phyloP scores from a whole-genome alignment of 2,113 vertebrate species.

The Protobothrops flavoviridis region DNA sequence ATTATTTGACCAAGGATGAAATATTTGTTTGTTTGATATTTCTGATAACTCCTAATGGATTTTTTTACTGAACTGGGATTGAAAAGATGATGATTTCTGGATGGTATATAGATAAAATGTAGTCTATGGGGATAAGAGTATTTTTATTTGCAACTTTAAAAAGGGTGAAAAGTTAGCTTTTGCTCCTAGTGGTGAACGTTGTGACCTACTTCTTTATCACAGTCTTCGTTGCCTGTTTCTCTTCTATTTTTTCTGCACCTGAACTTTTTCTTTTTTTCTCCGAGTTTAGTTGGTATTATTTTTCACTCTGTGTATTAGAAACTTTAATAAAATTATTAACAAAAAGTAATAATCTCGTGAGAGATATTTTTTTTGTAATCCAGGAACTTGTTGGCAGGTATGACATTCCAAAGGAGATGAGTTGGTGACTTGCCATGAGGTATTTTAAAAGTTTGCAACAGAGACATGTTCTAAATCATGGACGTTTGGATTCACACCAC shows the following conservation, averaged over 20 bases:
- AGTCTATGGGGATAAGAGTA: neutral
- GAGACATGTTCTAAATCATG: neutral
- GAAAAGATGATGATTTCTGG: neutral
- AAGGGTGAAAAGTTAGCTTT: neutral
- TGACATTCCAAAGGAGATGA: neutral
- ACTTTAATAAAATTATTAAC: neutral
- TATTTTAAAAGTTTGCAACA: neutral
- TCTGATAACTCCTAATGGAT: too few relatives aligned
- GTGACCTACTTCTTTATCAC: too few relatives aligned
- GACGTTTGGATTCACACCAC: neutral
- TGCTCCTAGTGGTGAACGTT: neutral
- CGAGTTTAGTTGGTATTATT: neutral
- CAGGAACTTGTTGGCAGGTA: neutral
- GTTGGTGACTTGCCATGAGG: neutral
- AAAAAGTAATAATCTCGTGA: neutral
- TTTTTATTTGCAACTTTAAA: neutral
- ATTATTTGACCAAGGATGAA: neutral
- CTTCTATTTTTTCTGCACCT: neutral
- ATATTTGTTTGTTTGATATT: too few relatives aligned
- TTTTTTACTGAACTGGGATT: neutral
- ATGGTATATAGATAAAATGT: neutral
- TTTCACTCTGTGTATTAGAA: neutral
- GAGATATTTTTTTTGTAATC: neutral
- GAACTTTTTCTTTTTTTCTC: neutral
- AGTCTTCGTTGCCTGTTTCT: neutral